Evolutionary conservation across 2,113 vertebrate species (phyloP), one percentile per base, ranked within the genome.

Genomic region (Hiodon alosoides): DNA sequence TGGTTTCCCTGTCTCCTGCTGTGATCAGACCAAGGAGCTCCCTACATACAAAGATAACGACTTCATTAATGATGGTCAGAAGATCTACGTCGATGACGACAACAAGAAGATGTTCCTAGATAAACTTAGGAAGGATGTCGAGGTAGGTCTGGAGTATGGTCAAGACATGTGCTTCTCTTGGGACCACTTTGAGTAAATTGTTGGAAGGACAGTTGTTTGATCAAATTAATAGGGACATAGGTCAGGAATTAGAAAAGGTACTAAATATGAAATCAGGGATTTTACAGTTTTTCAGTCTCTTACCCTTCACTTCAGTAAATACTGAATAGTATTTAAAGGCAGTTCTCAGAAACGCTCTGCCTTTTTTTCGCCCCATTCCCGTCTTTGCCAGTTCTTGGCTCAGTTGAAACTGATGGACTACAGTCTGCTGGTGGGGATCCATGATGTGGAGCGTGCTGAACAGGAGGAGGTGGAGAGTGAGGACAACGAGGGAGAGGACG

Each of bases 31-130:
- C 81, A 95, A 95, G 90, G 94, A 95, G 79, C 89, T 95, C 75
- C 94, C 94, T 48, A 95, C 94, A 0, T 93, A 93, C 86, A 95
- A 95, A 89, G 94, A 95, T 83, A 95, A 95, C 54, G 94, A 95
- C 84, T 95, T 95, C 87, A 94, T 95, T 85, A 95, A 94, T 0
- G 91, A 95, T 14, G 93, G 94, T 60, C 94, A 95, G 79, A 95
- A 95, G 88, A 95, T 95, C 84, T 91, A 87, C 78, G 93, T 95
- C 69, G 93, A 94, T 77, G 94, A 94, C 67, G 88, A 87, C 77
- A 92, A 92, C 87, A 95, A 94, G 84, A 95, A 94, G 81, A 86
- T 93, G 79, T 95, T 95, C 83, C 88, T 93, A 74, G 94, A 95
- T 83, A 95, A 95, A 79, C 91, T 95, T 76, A 94, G 90, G 79